Percentiles rank a stretch among this genome's conserved stretches.
These are phyloP conservation scores for Temnothorax ravouxi DNA, from an alignment of 2,888 invertebrate genomes.

Conservation along the genomic window DNA sequence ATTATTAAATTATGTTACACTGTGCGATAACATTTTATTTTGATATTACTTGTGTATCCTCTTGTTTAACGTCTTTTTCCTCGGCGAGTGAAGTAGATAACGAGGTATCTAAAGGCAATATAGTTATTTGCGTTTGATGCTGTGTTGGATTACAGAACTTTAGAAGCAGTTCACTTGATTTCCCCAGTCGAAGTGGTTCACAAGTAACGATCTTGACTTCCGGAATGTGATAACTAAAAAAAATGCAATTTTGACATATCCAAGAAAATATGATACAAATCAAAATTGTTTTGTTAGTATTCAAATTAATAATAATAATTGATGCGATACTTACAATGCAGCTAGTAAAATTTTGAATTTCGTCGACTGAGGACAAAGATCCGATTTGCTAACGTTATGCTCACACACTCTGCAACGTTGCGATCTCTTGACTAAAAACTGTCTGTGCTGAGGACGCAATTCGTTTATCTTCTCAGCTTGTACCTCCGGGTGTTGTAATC, in stretches of 20 bases:
- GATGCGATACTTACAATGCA: slow-evolving; percentile 91
- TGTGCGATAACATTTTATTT: neutral
- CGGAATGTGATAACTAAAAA: slow-evolving; percentile 94
- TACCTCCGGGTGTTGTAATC: slow-evolving; percentile 94
- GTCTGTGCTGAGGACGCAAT: slow-evolving; percentile 94
- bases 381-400: slow-evolving; percentile 98
- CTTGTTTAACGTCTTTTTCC: slow-evolving; percentile 86
- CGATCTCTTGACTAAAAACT: slow-evolving; percentile 95
- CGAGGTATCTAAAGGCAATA: slow-evolving; percentile 88
- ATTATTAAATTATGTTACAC: slow-evolving; percentile 4
- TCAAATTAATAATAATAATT: slow-evolving; percentile 19
- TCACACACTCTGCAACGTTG: slow-evolving; percentile 97
- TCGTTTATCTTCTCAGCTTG: slow-evolving; percentile 92
- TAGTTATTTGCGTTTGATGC: slow-evolving; percentile 92
- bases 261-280: neutral
- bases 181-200: slow-evolving; percentile 91
- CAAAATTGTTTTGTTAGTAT: neutral
- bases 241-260: neutral
- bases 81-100: slow-evolving; percentile 84
- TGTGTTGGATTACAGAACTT: slow-evolving; percentile 97
- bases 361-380: slow-evolving; percentile 97
- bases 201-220: slow-evolving; percentile 95
- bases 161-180: slow-evolving; percentile 91
- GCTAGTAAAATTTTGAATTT: slow-evolving; percentile 99
- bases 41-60: slow-evolving; percentile 80